These are phyloP conservation scores for Calyptommatus sinebrachiatus DNA, from an alignment of 2,113 vertebrate species.

Conservation along the genomic window DNA sequence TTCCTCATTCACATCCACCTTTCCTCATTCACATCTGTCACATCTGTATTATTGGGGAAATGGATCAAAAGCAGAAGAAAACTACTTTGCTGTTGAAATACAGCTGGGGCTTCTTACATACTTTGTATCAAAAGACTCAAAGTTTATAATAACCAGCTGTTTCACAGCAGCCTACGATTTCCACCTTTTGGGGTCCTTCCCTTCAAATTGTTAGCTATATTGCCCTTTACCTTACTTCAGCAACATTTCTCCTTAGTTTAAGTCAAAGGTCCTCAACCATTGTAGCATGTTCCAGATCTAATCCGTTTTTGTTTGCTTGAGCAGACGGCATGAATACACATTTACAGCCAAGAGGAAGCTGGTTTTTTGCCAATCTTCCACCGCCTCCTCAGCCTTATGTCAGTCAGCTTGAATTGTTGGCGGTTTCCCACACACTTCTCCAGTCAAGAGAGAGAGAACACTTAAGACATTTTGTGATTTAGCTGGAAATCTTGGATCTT, in stretches of 20 bases:
- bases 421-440: background rate
- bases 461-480: conserved; percentile 12
- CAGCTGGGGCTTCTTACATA: background rate
- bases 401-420: background rate
- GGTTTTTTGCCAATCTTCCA: conserved; percentile 10
- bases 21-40: background rate
- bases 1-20: background rate
- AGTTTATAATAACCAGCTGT: background rate
- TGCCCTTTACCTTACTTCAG: background rate
- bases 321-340: conserved; percentile 23
- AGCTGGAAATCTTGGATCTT: background rate
- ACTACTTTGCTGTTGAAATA: background rate
- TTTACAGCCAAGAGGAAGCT: conserved; percentile 31
- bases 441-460: conserved; percentile 6
- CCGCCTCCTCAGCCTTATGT: conserved; percentile 25
- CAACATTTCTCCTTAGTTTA: background rate
- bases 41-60: too few species aligned
- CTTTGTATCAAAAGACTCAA: background rate
- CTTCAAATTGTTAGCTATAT: background rate
- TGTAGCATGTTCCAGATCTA: conserved; percentile 8
- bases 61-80: background rate
- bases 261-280: background rate
- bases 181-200: background rate
- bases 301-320: conserved; percentile 26
- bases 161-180: background rate